Evolutionary conservation across 2,113 vertebrate genomes (phyloP).

Genomic region (Microtus richardsoni): DNA sequence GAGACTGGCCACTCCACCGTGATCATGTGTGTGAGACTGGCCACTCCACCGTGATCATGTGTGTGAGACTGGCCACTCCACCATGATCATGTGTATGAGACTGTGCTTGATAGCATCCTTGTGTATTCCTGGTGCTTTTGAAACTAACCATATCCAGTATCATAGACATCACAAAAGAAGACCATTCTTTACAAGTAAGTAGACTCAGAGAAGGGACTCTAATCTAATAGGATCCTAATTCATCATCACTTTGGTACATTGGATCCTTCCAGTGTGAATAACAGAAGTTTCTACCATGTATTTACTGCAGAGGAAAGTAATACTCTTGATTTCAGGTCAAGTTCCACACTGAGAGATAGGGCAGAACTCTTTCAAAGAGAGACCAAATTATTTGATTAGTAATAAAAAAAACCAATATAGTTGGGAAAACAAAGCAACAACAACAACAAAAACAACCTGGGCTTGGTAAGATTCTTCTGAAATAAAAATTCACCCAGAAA

Average conservation of each 20-base stretch:
- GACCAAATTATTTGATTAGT: background rate
- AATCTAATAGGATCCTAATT: background rate
- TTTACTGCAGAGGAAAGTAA: background rate
- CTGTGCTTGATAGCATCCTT: slow-evolving; percentile 47
- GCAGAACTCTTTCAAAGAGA: background rate
- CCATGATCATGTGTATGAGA: too few relatives aligned
- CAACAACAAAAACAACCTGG: background rate
- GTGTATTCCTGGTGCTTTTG: slow-evolving; percentile 51
- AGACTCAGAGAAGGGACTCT: slow-evolving; percentile 34
- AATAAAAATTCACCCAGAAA: background rate
- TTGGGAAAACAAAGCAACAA: background rate
- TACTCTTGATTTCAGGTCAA: background rate
- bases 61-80: too few relatives aligned
- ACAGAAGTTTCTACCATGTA: background rate
- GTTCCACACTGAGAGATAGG: background rate
- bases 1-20: too few relatives aligned
- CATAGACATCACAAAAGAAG: background rate
- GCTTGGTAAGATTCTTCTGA: background rate
- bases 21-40: too few relatives aligned
- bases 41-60: too few relatives aligned
- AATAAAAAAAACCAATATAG: background rate
- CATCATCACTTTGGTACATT: background rate
- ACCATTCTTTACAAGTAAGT: background rate
- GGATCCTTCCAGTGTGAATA: background rate
- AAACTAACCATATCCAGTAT: slow-evolving; percentile 9